Base-by-base conservation (phyloP, 2,797 vertebrate species). In the Danio aesculapii region DNA sequence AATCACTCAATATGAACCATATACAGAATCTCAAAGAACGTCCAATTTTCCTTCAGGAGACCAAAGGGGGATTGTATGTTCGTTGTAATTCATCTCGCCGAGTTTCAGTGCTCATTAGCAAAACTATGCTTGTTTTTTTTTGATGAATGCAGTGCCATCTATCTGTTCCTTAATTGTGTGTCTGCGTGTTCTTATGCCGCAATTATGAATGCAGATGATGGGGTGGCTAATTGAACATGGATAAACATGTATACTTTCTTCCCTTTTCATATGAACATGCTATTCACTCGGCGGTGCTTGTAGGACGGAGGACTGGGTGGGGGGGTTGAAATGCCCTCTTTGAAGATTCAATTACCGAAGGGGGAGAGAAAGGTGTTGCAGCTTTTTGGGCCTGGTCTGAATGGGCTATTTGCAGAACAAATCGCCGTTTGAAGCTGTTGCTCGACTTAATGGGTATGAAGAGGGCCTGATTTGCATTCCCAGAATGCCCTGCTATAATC, bases 311-410 rank as follows among this genome's bases (percentile, higher is more conserved):
- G 16, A 62, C 30, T 30, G 52, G 30, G 57, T 2, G 5, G 59
- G 50, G 52, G 41, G 62, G 87, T 47, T 90, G 91, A 94, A 92
- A 92, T 92, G 90, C 89, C 89, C 90, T 13, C 92, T 94, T 94
- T 94, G 92, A 95, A 94, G 93, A 94, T 94, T 95, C 92, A 95
- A 95, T 95, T 95, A 95, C 91, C 83, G 87, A 81, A 83, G 91
- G 88, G 90, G 87, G 92, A 88, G 87, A 90, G 89, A 88, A 90
- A 90, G 90, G 91, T 90, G 90, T 92, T 92, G 90, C 87, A 90
- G 89, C 90, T 84, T 89, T 90, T 88, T 90, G 86, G 88, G 47
- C 88, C 83, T 85, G 90, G 90, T 92, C 92, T 94, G 91, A 94
- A 94, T 90, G 88, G 90, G 91, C 93, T 93, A 94, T 94, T 95